phyloP scores from a whole-genome alignment of 2,797 vertebrate species.

The Lepus townsendii region DNA sequence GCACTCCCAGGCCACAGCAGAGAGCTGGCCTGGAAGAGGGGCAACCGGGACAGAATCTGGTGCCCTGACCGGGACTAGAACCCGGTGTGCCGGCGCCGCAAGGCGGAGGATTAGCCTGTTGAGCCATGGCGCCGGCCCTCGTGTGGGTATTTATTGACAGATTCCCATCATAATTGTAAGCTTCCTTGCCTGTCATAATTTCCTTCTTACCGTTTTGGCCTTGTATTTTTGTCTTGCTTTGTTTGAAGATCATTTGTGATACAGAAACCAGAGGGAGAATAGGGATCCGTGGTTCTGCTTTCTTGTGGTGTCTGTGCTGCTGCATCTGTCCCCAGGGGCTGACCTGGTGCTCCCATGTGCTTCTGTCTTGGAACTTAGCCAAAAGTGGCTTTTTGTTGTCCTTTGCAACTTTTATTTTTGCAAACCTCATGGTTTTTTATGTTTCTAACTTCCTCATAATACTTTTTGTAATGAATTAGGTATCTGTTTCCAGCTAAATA shows the following conservation, averaged over 20 bases:
- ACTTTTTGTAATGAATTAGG: constrained; percentile 1
- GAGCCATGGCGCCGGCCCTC: background rate
- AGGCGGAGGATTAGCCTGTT: too few species aligned
- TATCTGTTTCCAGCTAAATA: background rate
- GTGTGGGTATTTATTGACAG: background rate
- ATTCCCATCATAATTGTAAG: background rate
- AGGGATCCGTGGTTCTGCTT: background rate
- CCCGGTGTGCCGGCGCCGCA: too few species aligned
- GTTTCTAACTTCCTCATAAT: constrained; percentile 61
- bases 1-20: too few species aligned
- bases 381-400: constrained; percentile 21
- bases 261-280: background rate
- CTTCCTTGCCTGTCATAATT: background rate
- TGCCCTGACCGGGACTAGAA: too few species aligned
- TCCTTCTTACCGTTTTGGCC: background rate
- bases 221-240: background rate
- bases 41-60: too few species aligned
- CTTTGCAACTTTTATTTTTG: background rate
- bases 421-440: constrained; percentile 13
- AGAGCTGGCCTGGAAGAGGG: too few species aligned
- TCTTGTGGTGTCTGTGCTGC: background rate
- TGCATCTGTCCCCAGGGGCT: background rate
- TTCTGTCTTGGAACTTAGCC: background rate
- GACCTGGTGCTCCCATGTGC: background rate
- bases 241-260: background rate